Evolutionary conservation across 2,888 invertebrate genomes (phyloP), one percentile per base, ranked within the genome.

Genomic region (Synanthedon tipuliformis): DNA sequence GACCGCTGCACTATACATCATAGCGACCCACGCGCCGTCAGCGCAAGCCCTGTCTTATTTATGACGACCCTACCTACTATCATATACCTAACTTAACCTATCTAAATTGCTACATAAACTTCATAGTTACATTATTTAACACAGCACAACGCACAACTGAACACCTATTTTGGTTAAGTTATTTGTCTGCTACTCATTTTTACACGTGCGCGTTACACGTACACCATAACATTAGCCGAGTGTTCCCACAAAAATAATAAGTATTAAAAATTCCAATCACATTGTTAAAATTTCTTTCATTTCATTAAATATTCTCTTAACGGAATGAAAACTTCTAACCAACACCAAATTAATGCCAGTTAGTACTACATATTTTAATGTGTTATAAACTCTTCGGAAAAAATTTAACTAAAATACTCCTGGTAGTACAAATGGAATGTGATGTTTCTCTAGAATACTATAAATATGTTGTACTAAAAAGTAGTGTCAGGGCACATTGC

Each of bases 1-100:
- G 72, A 75, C 69, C 62, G 63, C 65, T 62, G 66, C 65, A 63
- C 63, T 72, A 71, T 84, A 78, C 73, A 78, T 86, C 83, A 81
- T 13, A 27, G 57, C 53, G 59, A 66, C 85, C 85, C 69, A 85
- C 85, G 76, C 74, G 68, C 71, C 66, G 65, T 82, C 81, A 73
- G 74, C 75, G 73, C 76, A 68, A 73, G 69, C 65, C 65, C 65
- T 60, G 67, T 59, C 63, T 71, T 61, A 73, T 84, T 84, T 84
- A 84, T 78, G 60, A 71, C 57, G 72, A 71, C 78, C 75, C 77
- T 73, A 73, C 71, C 66, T 65, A 68, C 62, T 49, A 49, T 49
- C 23, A 58, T 45, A 45, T 45, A 45, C 45, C n/a, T 45, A 45
- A 5, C 12, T 45, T 56, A 50, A 41, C 51, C 45, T 51, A 40